Conservation (phyloP, 2,113 vertebrate species). For the Clarias magur region DNA sequence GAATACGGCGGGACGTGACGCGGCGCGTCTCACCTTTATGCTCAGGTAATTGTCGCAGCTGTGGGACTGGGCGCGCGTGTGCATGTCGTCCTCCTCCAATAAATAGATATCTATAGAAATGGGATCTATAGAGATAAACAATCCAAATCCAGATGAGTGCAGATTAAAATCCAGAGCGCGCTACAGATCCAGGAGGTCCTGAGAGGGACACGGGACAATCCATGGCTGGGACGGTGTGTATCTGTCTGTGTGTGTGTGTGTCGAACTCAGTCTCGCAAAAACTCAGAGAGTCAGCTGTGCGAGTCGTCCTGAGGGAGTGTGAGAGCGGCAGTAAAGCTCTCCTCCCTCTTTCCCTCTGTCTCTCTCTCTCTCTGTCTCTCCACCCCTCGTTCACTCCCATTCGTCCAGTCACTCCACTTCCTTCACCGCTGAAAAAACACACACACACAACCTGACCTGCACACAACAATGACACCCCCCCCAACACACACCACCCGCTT, state of each 20-base stretch:
- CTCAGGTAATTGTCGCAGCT: slow-evolving; percentile 72
- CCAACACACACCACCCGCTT: slow-evolving; percentile 37
- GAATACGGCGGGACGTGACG: background rate
- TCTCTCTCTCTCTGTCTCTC: slow-evolving; percentile 40
- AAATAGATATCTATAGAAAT: background rate
- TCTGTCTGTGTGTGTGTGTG: slow-evolving; percentile 13
- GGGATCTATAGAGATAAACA: slow-evolving; percentile 27
- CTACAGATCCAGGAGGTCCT: background rate
- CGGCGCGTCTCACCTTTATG: slow-evolving; percentile 70
- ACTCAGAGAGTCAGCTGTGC: slow-evolving; percentile 24
- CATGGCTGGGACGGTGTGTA: slow-evolving; percentile 7
- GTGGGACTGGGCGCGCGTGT: slow-evolving; percentile 72
- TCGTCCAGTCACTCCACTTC: slow-evolving; percentile 74
- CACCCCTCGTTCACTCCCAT: slow-evolving; percentile 63
- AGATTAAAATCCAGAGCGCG: slow-evolving; percentile 31
- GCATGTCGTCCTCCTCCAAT: slow-evolving; percentile 65
- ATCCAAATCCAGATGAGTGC: slow-evolving; percentile 28
- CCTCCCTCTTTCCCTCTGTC: slow-evolving; percentile 55
- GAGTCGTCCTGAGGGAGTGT: slow-evolving; percentile 62
- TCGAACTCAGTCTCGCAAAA: slow-evolving; percentile 2
- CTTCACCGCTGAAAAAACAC: slow-evolving; percentile 64
- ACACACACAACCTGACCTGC: slow-evolving; percentile 65
- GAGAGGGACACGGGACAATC: background rate
- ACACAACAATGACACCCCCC: slow-evolving; percentile 47
- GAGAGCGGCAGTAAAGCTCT: slow-evolving; percentile 67